Evolutionary conservation across 2,113 vertebrate species (phyloP), one percentile per base, ranked within the genome.

Genomic region (rat (Rattus norvegicus)): DNA sequence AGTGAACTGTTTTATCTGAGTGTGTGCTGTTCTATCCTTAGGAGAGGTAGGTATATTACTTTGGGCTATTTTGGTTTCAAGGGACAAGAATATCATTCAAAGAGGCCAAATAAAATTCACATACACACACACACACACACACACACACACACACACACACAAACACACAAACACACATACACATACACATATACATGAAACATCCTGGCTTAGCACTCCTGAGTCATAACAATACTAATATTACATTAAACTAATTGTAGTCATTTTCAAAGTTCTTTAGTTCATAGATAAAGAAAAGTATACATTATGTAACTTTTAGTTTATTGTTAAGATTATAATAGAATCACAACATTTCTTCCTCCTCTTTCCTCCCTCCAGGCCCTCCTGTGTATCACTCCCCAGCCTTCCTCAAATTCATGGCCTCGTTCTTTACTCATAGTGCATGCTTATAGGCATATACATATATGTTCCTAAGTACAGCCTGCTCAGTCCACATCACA

Each of bases 41-140:
- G 72, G 26, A 73, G 67, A 69, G 5, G 9, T 39, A 61, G 75
- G 24, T 76, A 61, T 88, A 61, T 59, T 67, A 93, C 87, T 94
- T 72, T 95, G 49, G 22, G 72, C 49, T 93, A 65, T 67, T 75
- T 95, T 86, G 72, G 59, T 49, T 95, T 93, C 65, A 95, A 93
- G 49, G 49, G 72, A 95, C 70, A 93, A 59, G 39, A 89, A 84
- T 91, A 33, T 63, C 61, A 84, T 79, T 88, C 33, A 96, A 88
- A 95, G 39, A 75, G n/a, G 56, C 17, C 63, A 86, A 77, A 90
- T 67, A 73, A 93, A 81, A 61, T 77, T 20, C 24, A 59, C 3
- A 59, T 2, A 54, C 26, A 77, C 14, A 52, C 13, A 52, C 3
- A 56, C 2, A 10, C 7, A 83, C 2, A 36, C 8, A 54, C 5